A percentile compares a stretch with the other conserved stretches of the same genome.
Conservation (phyloP, 2,888 invertebrate species). For the Helicoverpa assulta region DNA sequence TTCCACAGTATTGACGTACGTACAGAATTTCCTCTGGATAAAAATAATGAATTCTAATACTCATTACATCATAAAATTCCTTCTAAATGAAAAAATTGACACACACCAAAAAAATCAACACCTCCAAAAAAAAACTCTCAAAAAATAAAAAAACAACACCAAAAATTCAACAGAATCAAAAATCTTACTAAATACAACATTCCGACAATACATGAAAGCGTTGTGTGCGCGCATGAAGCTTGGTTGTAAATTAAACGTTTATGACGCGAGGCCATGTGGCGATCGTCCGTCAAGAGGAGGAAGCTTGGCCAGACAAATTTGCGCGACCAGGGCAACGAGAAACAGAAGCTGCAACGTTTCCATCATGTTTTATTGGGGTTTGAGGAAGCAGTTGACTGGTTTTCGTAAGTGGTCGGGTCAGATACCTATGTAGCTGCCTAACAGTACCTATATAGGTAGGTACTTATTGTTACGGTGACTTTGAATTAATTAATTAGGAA, state of each 20-base stretch:
- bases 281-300: conserved; percentile 76
- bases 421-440: background rate
- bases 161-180: conserved; percentile 15
- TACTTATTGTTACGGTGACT: too few species aligned
- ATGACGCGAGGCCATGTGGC: conserved; percentile 86
- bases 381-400: conserved; percentile 16
- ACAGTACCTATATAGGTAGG: too few species aligned
- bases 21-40: too few species aligned
- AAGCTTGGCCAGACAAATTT: conserved; percentile 61
- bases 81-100: too few species aligned
- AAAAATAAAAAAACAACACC: background rate
- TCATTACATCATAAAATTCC: too few species aligned
- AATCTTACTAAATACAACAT: conserved; percentile 28
- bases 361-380: conserved; percentile 54
- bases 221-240: conserved; percentile 63
- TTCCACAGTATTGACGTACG: too few species aligned
- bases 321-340: conserved; percentile 58
- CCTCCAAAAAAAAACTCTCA: background rate
- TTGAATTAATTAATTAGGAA: too few species aligned
- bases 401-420: background rate
- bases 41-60: too few species aligned
- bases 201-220: conserved; percentile 66
- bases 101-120: too few species aligned
- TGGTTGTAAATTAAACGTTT: conserved; percentile 82
- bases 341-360: conserved; percentile 59